Evolutionary conservation across 1,140 invertebrate genomes (phyloP).

Genomic region (Lamellibrachia luymesi): DNA sequence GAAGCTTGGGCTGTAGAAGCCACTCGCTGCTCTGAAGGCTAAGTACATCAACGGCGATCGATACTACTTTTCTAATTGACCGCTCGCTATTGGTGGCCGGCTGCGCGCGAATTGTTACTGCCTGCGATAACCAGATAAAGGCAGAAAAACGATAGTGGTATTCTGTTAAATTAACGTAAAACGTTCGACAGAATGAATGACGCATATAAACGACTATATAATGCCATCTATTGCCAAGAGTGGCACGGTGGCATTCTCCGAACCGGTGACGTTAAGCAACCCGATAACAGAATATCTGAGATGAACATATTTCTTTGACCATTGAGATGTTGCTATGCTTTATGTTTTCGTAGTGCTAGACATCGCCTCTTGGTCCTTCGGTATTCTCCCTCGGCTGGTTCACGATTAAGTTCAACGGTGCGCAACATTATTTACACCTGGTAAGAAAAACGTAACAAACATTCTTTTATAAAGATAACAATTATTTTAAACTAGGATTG

Average conservation of each 20-base stretch:
- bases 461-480: too few species aligned
- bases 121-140: not conserved
- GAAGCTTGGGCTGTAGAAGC: not conserved
- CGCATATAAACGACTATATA: not conserved
- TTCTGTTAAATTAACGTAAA: not conserved
- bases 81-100: not conserved
- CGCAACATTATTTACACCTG: too few species aligned
- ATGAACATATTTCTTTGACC: too few species aligned
- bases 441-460: too few species aligned
- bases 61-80: conserved; percentile 5
- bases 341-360: not conserved
- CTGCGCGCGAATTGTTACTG: not conserved
- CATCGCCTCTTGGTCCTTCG: too few species aligned
- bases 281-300: too few species aligned
- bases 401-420: too few species aligned
- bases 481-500: too few species aligned
- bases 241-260: too few species aligned
- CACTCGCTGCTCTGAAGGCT: not conserved
- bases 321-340: not conserved
- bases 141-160: not conserved
- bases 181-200: not conserved
- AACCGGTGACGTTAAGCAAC: too few species aligned
- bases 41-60: not conserved
- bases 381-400: too few species aligned
- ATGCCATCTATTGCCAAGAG: not conserved